phyloP scores from a whole-genome alignment of 1,140 invertebrate species.

The Homarus americanus region DNA sequence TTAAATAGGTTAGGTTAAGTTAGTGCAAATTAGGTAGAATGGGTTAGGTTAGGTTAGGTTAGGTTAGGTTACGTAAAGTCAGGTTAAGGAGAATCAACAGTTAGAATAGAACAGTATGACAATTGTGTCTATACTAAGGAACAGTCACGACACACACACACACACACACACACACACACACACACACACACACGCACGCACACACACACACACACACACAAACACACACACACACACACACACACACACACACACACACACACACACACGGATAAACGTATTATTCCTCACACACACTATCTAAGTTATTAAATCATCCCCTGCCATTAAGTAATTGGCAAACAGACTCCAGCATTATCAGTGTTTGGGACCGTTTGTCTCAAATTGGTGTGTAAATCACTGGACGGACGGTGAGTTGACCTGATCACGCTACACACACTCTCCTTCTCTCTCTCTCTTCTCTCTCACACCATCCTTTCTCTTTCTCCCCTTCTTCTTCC shows the following conservation, averaged over 20 bases:
- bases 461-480: background rate
- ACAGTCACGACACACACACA: background rate
- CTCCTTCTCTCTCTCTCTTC: background rate
- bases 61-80: no score
- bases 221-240: slow-evolving; percentile 3
- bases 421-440: background rate
- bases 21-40: no score
- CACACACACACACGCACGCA: no score
- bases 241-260: slow-evolving; percentile 25
- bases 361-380: background rate
- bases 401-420: background rate
- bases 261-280: background rate
- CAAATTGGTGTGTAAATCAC: slow-evolving; percentile 7
- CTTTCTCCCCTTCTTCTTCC: background rate
- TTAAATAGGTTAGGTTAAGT: no score
- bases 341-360: background rate
- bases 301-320: slow-evolving; percentile 7
- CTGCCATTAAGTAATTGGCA: slow-evolving; percentile 14
- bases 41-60: no score
- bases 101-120: no score
- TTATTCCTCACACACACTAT: background rate
- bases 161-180: no score
- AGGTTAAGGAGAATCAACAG: no score
- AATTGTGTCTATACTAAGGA: no score
- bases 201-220: no score